Evolutionary conservation across 2,113 vertebrate genomes (phyloP).

Genomic region (Hydrochoerus hydrochaeris): DNA sequence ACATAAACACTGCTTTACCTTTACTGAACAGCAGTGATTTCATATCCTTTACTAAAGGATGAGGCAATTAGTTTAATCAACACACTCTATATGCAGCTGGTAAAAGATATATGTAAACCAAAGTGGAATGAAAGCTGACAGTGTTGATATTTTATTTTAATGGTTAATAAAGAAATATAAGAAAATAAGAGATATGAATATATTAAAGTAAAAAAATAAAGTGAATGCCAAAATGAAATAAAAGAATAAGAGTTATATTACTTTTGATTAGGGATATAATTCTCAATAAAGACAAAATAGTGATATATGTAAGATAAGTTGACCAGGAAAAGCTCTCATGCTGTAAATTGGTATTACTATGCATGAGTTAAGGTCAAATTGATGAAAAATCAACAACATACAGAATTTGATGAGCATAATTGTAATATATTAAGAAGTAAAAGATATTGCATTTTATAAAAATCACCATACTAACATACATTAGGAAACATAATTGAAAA

Average conservation of each 20-base stretch:
- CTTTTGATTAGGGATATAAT: neutral
- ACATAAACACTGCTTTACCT: neutral
- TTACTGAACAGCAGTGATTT: neutral
- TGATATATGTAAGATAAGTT: neutral
- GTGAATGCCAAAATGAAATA: neutral
- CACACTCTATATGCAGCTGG: neutral
- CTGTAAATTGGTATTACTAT: neutral
- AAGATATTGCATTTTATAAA: neutral
- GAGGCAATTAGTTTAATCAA: neutral
- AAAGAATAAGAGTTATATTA: neutral
- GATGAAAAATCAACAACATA: neutral
- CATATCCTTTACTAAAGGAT: neutral
- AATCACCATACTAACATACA: neutral
- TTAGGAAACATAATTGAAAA: neutral
- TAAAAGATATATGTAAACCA: neutral
- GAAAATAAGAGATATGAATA: neutral
- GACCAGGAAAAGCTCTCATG: neutral
- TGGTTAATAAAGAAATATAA: neutral
- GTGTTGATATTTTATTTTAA: constrained; percentile 6
- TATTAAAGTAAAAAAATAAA: neutral
- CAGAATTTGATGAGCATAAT: neutral
- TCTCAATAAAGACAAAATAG: constrained; percentile 1
- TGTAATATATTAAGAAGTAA: neutral
- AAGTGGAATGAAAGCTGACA: neutral
- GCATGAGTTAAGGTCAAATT: neutral